These are phyloP conservation scores for Ectemnius continuus DNA, from an alignment of 2,888 invertebrate genomes.

Conservation along the genomic window DNA sequence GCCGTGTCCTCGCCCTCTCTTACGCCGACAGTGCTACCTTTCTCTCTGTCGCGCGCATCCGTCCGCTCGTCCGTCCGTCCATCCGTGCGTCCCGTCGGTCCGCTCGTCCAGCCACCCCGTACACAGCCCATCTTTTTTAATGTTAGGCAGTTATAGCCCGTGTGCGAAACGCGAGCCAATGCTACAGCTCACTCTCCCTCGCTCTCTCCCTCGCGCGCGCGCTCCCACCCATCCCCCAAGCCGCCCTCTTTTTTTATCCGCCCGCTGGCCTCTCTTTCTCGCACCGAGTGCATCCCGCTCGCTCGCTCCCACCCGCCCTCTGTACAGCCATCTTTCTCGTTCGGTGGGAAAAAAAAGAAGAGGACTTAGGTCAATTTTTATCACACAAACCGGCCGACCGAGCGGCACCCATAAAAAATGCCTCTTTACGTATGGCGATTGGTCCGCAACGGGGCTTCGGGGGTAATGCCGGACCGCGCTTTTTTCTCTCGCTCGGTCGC, in stretches of 20 bases:
- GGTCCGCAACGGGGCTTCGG: conserved; percentile 75
- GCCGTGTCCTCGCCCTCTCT: conserved; percentile 7
- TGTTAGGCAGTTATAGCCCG: conserved; percentile 78
- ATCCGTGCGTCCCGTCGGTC: conserved; percentile 49
- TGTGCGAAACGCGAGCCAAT: conserved; percentile 63
- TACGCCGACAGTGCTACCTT: background rate
- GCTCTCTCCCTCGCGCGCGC: conserved; percentile 14
- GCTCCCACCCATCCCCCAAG: conserved; percentile 5
- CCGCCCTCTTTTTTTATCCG: conserved; percentile 19
- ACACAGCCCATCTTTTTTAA: conserved; percentile 78
- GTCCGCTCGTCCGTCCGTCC: conserved; percentile 44
- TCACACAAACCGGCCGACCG: conserved; percentile 76
- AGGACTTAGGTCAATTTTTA: conserved; percentile 77
- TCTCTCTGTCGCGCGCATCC: conserved; percentile 53
- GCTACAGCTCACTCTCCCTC: conserved; percentile 25
- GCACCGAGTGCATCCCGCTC: conserved; percentile 5
- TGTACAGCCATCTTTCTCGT: conserved; percentile 30
- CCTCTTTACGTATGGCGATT: conserved; percentile 79
- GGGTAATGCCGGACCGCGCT: conserved; percentile 75
- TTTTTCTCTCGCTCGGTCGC: conserved; percentile 37
- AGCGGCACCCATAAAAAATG: conserved; percentile 78
- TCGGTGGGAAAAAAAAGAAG: conserved; percentile 68
- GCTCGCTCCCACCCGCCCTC: background rate
- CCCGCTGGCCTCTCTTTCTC: conserved; percentile 10
- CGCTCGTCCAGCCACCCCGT: conserved; percentile 65